Evolutionary conservation across 2,797 vertebrate species (phyloP).

Genomic region (Sebastes baramenuke): DNA sequence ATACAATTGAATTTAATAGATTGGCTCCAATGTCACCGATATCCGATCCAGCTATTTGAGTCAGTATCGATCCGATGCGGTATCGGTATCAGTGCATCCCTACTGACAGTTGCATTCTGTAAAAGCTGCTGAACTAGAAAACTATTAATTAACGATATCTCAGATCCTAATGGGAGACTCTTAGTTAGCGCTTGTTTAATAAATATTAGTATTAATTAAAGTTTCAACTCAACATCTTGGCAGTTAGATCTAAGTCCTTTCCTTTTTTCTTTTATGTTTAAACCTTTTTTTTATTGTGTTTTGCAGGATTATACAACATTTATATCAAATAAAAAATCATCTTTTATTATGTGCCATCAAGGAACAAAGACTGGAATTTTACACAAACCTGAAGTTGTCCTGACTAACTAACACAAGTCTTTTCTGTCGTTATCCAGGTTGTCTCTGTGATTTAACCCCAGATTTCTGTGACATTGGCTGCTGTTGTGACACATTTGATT

Average conservation of each 20-base stretch:
- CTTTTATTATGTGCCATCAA: neutral
- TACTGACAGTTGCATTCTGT: neutral
- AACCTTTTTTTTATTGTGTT: neutral
- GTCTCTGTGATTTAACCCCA: slow-evolving; percentile 80
- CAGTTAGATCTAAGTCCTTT: neutral
- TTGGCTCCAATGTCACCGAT: no score
- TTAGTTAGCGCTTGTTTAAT: neutral
- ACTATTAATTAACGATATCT: neutral
- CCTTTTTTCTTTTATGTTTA: neutral
- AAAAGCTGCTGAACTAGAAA: neutral
- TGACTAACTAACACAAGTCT: neutral
- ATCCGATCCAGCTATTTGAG: no score
- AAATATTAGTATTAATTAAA: neutral
- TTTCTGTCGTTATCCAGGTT: slow-evolving; percentile 62
- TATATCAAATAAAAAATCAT: neutral
- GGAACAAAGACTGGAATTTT: neutral
- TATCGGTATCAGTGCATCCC: no score
- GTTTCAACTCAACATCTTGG: neutral
- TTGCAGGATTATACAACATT: neutral
- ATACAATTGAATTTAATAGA: no score
- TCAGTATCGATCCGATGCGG: no score
- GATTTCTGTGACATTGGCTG: slow-evolving; percentile 84
- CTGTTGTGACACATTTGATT: slow-evolving; percentile 82
- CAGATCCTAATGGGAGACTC: neutral
- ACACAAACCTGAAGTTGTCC: neutral